Conservation (phyloP, 2,797 vertebrate genomes). For the Halcyon badia region DNA sequence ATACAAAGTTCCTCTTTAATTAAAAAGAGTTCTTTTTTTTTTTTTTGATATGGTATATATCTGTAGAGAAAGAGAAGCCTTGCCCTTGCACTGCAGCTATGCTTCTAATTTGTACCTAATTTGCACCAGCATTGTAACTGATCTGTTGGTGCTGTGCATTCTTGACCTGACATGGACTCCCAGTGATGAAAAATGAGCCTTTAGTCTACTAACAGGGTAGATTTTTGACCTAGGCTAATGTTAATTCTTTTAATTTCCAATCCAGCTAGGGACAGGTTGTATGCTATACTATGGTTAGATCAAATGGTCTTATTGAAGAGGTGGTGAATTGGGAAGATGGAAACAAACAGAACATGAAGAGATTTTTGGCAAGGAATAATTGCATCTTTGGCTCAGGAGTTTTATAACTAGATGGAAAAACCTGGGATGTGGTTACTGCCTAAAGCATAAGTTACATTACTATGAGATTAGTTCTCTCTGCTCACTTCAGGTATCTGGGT, state of each 20-base stretch:
- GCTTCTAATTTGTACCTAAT: slow-evolving; percentile 47
- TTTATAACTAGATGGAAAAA: background rate
- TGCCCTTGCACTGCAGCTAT: background rate
- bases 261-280: background rate
- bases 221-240: background rate
- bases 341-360: background rate
- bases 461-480: background rate
- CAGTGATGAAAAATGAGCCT: slow-evolving; percentile 5
- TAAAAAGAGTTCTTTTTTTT: background rate
- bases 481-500: background rate
- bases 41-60: background rate
- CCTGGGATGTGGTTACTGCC: background rate
- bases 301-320: background rate
- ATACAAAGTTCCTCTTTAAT: background rate
- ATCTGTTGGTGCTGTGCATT: background rate
- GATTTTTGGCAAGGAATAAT: background rate
- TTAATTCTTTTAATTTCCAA: background rate
- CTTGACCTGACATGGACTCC: background rate
- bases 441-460: background rate
- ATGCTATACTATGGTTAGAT: background rate
- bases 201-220: background rate
- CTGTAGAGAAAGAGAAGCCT: slow-evolving; percentile 6
- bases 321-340: background rate
- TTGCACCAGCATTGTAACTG: slow-evolving; percentile 38
- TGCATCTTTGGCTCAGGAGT: background rate